A percentile compares a stretch with the other conserved stretches of the same genome.
Conservation (phyloP, 2,113 vertebrate species). For the Prolemur simus region DNA sequence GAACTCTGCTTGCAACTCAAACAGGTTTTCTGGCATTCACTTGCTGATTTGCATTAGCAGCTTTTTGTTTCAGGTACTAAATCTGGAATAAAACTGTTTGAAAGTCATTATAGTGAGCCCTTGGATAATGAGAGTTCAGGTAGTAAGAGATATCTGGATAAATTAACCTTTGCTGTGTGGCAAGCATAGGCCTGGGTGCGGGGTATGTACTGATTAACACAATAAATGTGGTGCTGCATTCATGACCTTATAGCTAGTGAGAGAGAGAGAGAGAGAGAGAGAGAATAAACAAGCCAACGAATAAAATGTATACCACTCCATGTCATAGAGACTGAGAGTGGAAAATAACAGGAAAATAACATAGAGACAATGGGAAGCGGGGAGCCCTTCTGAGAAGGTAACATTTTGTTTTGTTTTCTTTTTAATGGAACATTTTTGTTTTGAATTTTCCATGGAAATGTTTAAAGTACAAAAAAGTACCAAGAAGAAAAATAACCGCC, state of each 20-base stretch:
- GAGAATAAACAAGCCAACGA: conserved; percentile 10
- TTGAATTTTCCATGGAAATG: conserved; percentile 53
- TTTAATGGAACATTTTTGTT: conserved; percentile 49
- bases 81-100: conserved; percentile 22
- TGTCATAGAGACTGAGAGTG: not conserved
- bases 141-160: not conserved
- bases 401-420: conserved; percentile 45
- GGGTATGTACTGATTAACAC: not conserved
- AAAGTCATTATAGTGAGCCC: conserved; percentile 19
- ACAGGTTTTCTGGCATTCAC: not conserved
- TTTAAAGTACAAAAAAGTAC: conserved; percentile 55
- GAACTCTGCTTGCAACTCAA: not conserved
- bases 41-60: conserved; percentile 23
- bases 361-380: not conserved
- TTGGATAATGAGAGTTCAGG: not conserved
- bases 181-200: conserved; percentile 10
- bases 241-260: not conserved
- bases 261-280: not conserved
- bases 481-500: conserved; percentile 59
- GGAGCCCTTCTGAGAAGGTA: conserved; percentile 20
- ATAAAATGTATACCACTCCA: conserved; percentile 2
- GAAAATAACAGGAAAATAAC: conserved; percentile 33
- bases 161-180: not conserved
- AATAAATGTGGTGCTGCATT: conserved; percentile 4
- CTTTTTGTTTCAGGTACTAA: conserved; percentile 27